Conservation (phyloP, 2,797 vertebrate species). For the Halcyon chelicuti region DNA sequence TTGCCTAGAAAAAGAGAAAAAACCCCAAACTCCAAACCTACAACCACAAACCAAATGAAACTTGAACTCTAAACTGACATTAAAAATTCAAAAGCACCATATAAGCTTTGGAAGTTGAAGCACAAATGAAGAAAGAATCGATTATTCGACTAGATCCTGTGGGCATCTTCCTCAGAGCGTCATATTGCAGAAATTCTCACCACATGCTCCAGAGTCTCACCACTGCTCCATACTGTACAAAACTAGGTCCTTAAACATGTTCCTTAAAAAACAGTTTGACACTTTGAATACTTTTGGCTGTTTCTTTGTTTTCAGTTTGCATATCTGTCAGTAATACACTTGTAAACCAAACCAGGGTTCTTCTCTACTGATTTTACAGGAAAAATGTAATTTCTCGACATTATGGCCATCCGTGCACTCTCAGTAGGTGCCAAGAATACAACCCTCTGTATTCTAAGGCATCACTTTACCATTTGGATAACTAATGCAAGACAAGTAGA, state of each 20-base stretch:
- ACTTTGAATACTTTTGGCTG: background rate
- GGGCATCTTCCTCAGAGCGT: background rate
- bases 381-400: background rate
- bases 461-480: background rate
- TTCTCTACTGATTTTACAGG: background rate
- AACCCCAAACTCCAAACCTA: background rate
- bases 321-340: background rate
- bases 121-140: background rate
- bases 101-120: background rate
- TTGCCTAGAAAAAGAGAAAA: background rate
- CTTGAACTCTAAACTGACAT: background rate
- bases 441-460: background rate
- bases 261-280: background rate
- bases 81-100: background rate
- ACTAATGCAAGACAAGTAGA: background rate
- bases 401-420: background rate
- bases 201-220: rapidly evolving
- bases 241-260: background rate
- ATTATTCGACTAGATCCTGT: background rate
- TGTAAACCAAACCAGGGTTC: background rate
- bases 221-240: background rate
- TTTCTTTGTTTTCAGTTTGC: background rate
- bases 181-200: background rate
- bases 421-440: background rate
- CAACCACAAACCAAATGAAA: background rate